These are phyloP conservation scores for Alsophila aescularia DNA, from an alignment of 2,888 invertebrate species.

Conservation along the genomic window DNA sequence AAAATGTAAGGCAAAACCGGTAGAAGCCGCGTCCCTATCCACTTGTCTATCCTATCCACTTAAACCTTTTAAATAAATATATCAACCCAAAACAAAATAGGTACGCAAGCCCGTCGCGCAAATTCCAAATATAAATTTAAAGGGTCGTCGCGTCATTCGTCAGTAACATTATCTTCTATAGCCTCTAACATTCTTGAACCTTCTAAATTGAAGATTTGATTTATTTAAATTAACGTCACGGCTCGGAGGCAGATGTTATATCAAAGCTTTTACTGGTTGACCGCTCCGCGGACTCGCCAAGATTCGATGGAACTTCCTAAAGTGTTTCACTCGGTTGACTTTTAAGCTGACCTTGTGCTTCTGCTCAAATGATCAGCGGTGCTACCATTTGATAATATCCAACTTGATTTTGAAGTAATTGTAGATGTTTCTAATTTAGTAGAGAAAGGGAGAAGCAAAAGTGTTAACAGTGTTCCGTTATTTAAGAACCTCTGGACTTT, in stretches of 20 bases:
- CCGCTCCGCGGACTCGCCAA: slow-evolving; percentile 51
- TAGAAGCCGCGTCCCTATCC: no score
- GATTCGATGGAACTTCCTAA: slow-evolving; percentile 69
- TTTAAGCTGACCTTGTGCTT: slow-evolving; percentile 64
- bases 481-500: no score
- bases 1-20: no score
- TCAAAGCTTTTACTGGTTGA: slow-evolving; percentile 69
- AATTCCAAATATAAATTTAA: slow-evolving; percentile 14
- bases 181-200: slow-evolving; percentile 26
- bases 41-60: no score
- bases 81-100: not conserved
- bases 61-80: no score
- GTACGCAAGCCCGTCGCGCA: not conserved
- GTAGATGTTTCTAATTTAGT: no score
- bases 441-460: no score
- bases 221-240: slow-evolving; percentile 70
- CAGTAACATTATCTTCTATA: slow-evolving; percentile 14
- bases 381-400: slow-evolving; percentile 37
- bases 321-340: slow-evolving; percentile 67
- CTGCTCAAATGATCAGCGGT: slow-evolving; percentile 31
- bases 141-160: slow-evolving; percentile 14
- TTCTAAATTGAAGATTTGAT: slow-evolving; percentile 66
- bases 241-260: slow-evolving; percentile 67
- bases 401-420: no score
- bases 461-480: no score